These are phyloP conservation scores for Netelia fuscicornis DNA, from an alignment of 2,888 invertebrate genomes.

Conservation along the genomic window DNA sequence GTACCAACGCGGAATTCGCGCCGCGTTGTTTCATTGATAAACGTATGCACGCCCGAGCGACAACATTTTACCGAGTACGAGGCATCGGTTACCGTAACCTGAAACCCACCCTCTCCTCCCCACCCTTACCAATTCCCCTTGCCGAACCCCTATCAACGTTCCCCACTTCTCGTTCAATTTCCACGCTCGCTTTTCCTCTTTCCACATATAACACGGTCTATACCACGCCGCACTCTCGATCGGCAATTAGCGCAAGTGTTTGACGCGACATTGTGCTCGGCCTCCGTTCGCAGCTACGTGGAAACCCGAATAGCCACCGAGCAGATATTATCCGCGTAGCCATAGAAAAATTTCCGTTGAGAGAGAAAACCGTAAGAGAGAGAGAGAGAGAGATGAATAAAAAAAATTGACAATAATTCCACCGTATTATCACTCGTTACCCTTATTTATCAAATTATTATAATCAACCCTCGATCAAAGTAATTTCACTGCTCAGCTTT, in stretches of 20 bases:
- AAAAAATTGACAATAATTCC: not conserved
- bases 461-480: too few relatives aligned
- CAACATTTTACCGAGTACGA: constrained; percentile 50
- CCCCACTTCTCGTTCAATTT: not conserved
- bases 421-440: too few relatives aligned
- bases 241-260: constrained; percentile 59
- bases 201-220: not conserved
- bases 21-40: constrained; percentile 62
- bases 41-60: constrained; percentile 50
- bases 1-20: constrained; percentile 51
- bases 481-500: too few relatives aligned
- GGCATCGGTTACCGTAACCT: constrained; percentile 35
- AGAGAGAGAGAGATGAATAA: not conserved
- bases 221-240: constrained; percentile 32
- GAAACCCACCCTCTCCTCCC: constrained; percentile 1
- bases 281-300: constrained; percentile 31
- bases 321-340: too few relatives aligned
- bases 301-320: too few relatives aligned
- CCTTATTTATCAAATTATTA: too few relatives aligned
- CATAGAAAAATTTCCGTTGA: not conserved
- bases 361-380: not conserved
- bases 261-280: constrained; percentile 28
- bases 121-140: not conserved
- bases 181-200: constrained; percentile 6
- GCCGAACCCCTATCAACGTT: too few relatives aligned